Base-by-base conservation (phyloP, 1,140 invertebrate genomes). In the Scaptomyza hsui region DNA sequence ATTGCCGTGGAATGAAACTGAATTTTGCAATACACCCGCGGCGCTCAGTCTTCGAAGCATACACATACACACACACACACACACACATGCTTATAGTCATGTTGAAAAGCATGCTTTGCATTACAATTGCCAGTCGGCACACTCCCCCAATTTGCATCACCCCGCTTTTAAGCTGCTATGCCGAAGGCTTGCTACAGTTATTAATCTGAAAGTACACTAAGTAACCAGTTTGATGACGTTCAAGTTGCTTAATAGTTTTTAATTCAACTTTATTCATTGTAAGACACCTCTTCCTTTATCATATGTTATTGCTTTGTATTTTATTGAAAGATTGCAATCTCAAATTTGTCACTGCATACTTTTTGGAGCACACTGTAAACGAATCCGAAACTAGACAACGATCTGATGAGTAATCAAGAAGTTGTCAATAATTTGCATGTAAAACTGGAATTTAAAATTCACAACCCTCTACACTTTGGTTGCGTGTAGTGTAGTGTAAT, bases 1-100 rank as follows among this genome's bases (percentile, higher is more conserved):
- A 69, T 62, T 51, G 74, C 32, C 78, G 65, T 82, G 57, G 57
- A 69, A 52, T 55, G 76, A 80, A 80, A 76, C 81, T 81, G 70
- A 85, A 85, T 88, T 86, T 85, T 75, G 82, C 78, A 86, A 70
- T 77, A 21, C 73, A 65, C 77, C 55, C 39, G 45, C 49, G 82
- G 81, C 68, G 42, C 35, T 53, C 61, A 39, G 42, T 32, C 59
- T 21, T 74, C 26, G 65, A 32, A 68, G 6, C 42, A 29, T 47
- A n/a, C 63, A 56, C 24, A 26, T 57, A 49, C 48, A 49, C 19
- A 49, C 29, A 7, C 48, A 41, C 71, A 44, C 44, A 21, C 32
- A 48, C 72, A 45, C 47, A 41, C 41, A 32, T 19, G 26, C 41
- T 56, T 37, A 49, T 56, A 63, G 53, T 44, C 24, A 69, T 49